phyloP scores from a whole-genome alignment of 2,888 invertebrate species.

The Acrocera orbiculus region DNA sequence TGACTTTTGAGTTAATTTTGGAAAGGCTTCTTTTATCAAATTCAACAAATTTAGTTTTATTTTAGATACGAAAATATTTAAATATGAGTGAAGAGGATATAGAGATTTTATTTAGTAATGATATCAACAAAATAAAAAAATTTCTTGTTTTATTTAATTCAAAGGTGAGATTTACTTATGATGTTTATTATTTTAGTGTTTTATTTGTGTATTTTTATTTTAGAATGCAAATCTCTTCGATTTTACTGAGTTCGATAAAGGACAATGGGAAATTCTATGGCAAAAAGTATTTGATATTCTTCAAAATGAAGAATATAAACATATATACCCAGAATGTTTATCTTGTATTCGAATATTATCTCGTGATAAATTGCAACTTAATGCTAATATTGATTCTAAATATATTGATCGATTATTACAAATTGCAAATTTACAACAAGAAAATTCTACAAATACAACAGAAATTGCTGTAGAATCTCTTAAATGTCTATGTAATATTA shows the following conservation, averaged over 20 bases:
- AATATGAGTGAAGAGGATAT: slow-evolving; percentile 24
- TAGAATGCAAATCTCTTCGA: slow-evolving; percentile 26
- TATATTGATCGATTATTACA: slow-evolving; percentile 50
- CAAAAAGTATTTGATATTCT: slow-evolving; percentile 23
- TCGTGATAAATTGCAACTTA: slow-evolving; percentile 58
- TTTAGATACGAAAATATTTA: background rate
- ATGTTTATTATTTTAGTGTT: background rate
- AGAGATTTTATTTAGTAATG: slow-evolving; percentile 20
- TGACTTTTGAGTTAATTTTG: no score
- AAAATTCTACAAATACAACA: slow-evolving; percentile 24
- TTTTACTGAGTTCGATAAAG: slow-evolving; percentile 24
- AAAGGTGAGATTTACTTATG: slow-evolving; percentile 16
- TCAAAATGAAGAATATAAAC: slow-evolving; percentile 17
- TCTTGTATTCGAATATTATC: slow-evolving; percentile 36
- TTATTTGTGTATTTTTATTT: slow-evolving; percentile 2
- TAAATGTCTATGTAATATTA: slow-evolving; percentile 77
- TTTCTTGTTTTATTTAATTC: slow-evolving; percentile 22
- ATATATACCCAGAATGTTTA: slow-evolving; percentile 20
- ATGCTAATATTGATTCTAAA: slow-evolving; percentile 44
- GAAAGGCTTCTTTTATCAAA: no score
- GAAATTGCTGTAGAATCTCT: slow-evolving; percentile 55
- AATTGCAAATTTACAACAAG: slow-evolving; percentile 39
- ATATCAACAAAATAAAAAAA: slow-evolving; percentile 18
- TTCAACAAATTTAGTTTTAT: no score
- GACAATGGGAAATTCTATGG: slow-evolving; percentile 28